phyloP scores from a whole-genome alignment of 2,888 invertebrate species.

The Myopa testacea region DNA sequence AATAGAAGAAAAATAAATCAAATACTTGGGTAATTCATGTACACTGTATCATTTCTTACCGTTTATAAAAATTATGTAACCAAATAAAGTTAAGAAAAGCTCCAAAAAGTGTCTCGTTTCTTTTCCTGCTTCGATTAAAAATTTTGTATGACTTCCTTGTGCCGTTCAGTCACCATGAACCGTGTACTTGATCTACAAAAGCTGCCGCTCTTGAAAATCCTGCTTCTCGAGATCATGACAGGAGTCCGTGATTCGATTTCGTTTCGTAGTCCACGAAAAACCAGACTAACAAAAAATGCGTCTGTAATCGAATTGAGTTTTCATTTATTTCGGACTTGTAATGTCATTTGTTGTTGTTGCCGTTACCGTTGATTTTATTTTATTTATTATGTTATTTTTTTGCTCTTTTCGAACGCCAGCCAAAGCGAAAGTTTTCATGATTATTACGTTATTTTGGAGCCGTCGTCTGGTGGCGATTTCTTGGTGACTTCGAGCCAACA shows the following conservation, averaged over 20 bases:
- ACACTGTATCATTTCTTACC: no score
- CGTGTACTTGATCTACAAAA: conserved; percentile 3
- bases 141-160: conserved; percentile 13
- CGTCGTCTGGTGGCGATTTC: neutral
- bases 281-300: neutral
- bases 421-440: conserved; percentile 26
- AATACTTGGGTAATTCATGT: no score
- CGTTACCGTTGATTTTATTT: conserved; percentile 1
- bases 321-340: neutral
- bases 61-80: neutral
- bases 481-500: conserved; percentile 6
- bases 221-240: neutral
- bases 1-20: neutral
- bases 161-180: neutral
- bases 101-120: neutral
- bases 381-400: neutral
- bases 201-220: conserved; percentile 17
- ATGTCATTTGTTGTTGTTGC: neutral
- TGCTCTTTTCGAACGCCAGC: neutral
- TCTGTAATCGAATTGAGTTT: neutral
- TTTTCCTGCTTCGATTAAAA: conserved; percentile 16
- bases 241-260: conserved; percentile 12
- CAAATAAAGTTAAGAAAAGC: neutral
- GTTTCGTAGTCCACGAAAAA: neutral
- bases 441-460: conserved; percentile 26